Percentiles rank a stretch among this genome's conserved stretches.
Evolutionary conservation across 2,113 vertebrate species (phyloP).

Genomic region (Tretioscincus oriximinensis): DNA sequence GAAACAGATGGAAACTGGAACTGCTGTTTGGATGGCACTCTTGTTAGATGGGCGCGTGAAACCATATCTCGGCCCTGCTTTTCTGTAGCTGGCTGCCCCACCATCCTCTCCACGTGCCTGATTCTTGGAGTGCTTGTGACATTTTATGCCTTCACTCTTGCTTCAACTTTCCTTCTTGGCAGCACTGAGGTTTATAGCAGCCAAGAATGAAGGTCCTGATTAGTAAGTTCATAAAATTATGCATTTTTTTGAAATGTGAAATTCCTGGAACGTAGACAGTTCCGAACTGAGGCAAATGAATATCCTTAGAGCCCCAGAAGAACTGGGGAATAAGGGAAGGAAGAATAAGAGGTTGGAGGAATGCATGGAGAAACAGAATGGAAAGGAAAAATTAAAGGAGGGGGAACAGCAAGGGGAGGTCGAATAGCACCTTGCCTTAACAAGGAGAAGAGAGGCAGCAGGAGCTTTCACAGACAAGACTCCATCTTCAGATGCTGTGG

Average conservation of each 20-base stretch:
- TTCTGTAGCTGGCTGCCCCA: background rate
- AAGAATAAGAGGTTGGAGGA: background rate
- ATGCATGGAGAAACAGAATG: background rate
- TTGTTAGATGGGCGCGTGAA: background rate
- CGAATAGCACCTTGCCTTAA: no score
- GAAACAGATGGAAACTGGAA: background rate
- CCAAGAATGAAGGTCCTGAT: conserved; percentile 30
- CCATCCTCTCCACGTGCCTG: background rate
- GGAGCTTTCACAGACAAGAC: no score
- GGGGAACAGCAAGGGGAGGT: no score
- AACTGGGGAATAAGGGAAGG: background rate
- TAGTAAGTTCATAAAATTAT: conserved; percentile 49
- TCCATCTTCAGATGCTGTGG: no score
- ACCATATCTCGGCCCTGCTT: conserved; percentile 17
- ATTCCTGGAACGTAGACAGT: conserved; percentile 43
- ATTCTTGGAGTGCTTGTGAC: background rate
- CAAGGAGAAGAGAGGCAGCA: no score
- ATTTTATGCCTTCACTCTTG: conserved; percentile 12
- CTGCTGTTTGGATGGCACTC: conserved; percentile 3
- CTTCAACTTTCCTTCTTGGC: conserved; percentile 32
- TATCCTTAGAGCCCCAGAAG: conserved; percentile 42
- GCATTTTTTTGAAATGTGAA: conserved; percentile 36
- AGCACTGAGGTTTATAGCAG: conserved; percentile 27
- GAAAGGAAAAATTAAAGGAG: background rate
- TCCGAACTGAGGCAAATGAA: conserved; percentile 31